Conservation (phyloP, 2,797 vertebrate genomes). For the Euthynnus affinis region DNA sequence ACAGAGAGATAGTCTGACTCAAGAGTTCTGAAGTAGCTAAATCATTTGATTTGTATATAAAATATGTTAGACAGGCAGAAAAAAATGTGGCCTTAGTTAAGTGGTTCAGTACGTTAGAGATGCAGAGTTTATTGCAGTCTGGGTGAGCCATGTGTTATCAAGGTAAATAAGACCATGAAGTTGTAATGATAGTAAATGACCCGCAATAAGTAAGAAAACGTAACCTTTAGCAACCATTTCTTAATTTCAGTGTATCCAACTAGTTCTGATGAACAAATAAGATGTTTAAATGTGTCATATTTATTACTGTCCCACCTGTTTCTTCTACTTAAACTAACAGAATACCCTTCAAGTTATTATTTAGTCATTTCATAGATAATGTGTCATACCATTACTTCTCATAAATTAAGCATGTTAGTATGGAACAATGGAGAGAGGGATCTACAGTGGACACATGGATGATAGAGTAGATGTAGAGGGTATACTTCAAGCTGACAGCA, state of each 20-base stretch:
- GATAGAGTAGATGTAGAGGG: background rate
- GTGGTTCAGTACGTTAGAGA: too few relatives aligned
- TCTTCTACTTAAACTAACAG: too few relatives aligned
- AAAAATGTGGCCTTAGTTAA: background rate
- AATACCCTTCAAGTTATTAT: background rate
- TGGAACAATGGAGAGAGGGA: background rate
- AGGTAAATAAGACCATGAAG: too few relatives aligned
- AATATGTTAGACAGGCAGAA: background rate
- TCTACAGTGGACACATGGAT: background rate
- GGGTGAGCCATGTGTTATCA: too few relatives aligned
- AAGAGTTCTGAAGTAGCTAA: too few relatives aligned
- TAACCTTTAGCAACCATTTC: background rate
- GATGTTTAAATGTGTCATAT: conserved; percentile 11
- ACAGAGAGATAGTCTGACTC: too few relatives aligned
- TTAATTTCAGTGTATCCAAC: background rate
- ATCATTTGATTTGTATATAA: background rate
- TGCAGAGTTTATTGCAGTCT: too few relatives aligned
- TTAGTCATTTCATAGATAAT: background rate
- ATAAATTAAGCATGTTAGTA: background rate
- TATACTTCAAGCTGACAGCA: background rate
- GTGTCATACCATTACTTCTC: background rate
- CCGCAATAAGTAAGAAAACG: background rate
- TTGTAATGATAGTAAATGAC: background rate
- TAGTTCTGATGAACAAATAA: background rate
- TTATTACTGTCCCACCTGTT: rapidly evolving